These are phyloP conservation scores for Calonectris borealis DNA, from an alignment of 2,113 vertebrate species.

Conservation along the genomic window DNA sequence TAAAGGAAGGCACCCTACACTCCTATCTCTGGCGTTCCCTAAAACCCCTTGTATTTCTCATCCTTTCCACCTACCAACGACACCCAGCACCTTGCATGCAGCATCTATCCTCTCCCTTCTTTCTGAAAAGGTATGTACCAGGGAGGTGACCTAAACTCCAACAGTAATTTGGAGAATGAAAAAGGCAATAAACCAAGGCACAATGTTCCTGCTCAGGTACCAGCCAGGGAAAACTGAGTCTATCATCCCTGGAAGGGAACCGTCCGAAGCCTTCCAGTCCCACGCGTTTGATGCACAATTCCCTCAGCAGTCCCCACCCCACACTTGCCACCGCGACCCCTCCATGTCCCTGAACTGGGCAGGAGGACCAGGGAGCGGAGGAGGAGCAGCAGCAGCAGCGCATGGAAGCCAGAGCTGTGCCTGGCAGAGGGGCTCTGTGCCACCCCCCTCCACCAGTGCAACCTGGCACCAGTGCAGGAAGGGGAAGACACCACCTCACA, in stretches of 20 bases:
- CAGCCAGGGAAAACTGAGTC: background rate
- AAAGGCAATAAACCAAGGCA: background rate
- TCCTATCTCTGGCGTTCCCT: background rate
- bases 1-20: too few relatives aligned
- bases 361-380: background rate
- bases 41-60: background rate
- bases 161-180: background rate
- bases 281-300: accelerated
- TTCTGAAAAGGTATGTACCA: background rate
- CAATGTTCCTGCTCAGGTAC: too few relatives aligned
- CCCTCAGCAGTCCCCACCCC: accelerated
- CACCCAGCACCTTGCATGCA: background rate
- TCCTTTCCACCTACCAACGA: background rate
- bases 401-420: accelerated
- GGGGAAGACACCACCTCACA: background rate
- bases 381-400: background rate
- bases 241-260: background rate
- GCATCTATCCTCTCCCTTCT: background rate
- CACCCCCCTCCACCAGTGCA: background rate
- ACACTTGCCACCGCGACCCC: accelerated
- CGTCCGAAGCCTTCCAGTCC: accelerated
- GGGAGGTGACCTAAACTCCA: background rate
- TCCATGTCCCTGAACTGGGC: accelerated
- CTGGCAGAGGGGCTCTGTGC: background rate
- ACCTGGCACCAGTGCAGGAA: accelerated